Percentiles rank a stretch among this genome's conserved stretches.
Evolutionary conservation across 2,888 invertebrate genomes (phyloP).

Genomic region (Anoncus sp.): DNA sequence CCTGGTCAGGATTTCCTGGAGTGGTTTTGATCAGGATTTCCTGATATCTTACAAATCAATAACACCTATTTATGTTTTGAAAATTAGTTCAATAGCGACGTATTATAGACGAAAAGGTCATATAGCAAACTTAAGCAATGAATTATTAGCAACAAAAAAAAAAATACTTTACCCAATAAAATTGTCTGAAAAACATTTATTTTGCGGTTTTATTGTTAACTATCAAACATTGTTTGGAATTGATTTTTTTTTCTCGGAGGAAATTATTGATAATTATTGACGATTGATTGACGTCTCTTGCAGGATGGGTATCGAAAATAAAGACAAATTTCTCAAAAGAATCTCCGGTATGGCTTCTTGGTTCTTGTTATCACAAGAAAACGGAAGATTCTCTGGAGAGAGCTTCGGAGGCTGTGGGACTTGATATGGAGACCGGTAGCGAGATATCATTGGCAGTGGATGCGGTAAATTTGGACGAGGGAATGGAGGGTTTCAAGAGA

Average conservation of each 20-base stretch:
- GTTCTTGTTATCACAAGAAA: slow-evolving; percentile 92
- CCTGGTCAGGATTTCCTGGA: too few species aligned
- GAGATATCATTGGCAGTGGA: slow-evolving; percentile 78
- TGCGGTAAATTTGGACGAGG: slow-evolving; percentile 82
- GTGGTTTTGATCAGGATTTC: too few species aligned
- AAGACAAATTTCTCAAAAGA: slow-evolving; percentile 92
- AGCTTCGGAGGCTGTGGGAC: slow-evolving; percentile 77
- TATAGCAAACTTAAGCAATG: too few species aligned
- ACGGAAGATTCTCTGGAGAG: slow-evolving; percentile 79
- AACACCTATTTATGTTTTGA: too few species aligned
- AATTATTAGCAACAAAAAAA: too few species aligned
- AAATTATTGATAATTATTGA: slow-evolving; percentile 34
- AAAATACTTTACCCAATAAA: too few species aligned
- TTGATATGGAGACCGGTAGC: slow-evolving; percentile 77
- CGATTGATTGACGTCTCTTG: slow-evolving; percentile 9
- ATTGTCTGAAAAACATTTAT: too few species aligned
- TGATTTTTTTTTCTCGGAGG: slow-evolving; percentile 65
- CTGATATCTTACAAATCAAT: too few species aligned
- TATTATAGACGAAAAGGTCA: too few species aligned
- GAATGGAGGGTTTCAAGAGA: slow-evolving; percentile 92
- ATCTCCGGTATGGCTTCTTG: slow-evolving; percentile 94
- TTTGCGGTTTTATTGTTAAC: too few species aligned
- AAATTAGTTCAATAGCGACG: too few species aligned
- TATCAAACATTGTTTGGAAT: too few species aligned
- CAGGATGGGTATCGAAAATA: slow-evolving; percentile 91